Percentiles rank a stretch among this genome's conserved stretches.
These are phyloP conservation scores for Rhogogaster chlorosoma DNA, from an alignment of 2,888 invertebrate species.

Conservation along the genomic window DNA sequence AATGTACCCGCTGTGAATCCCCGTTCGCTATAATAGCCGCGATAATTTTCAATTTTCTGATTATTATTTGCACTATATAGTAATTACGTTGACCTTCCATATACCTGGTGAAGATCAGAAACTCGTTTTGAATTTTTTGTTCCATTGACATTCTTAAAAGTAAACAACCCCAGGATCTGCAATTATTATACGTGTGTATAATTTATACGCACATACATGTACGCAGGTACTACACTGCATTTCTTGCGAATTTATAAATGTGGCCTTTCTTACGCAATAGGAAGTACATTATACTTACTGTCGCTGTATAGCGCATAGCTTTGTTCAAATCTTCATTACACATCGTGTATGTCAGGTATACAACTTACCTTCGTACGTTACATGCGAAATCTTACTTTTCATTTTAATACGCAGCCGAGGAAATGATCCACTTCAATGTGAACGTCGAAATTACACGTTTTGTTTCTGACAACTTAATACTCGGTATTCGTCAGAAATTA, in stretches of 20 bases:
- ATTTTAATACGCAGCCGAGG: background rate
- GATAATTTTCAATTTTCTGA: background rate
- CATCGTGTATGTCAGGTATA: background rate
- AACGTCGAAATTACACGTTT: background rate
- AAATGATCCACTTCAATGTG: background rate
- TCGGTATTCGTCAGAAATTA: no score
- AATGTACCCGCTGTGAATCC: background rate
- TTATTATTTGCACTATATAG: background rate
- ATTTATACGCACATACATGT: background rate
- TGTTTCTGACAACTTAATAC: no score
- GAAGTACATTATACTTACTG: background rate
- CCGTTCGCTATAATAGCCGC: background rate
- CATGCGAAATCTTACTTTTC: background rate
- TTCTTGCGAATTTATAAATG: conserved; percentile 21
- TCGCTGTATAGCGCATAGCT: background rate
- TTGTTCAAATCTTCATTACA: background rate
- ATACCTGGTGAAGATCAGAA: background rate
- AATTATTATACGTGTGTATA: background rate
- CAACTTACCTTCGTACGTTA: background rate
- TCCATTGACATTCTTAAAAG: background rate
- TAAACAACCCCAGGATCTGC: background rate
- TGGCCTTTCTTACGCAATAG: conserved; percentile 19
- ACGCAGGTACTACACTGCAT: background rate
- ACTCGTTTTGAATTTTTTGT: background rate
- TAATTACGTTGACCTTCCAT: background rate